Evolutionary conservation across 2,888 invertebrate species (phyloP), one percentile per base, ranked within the genome.

Genomic region (Pseudanteris insignis): DNA sequence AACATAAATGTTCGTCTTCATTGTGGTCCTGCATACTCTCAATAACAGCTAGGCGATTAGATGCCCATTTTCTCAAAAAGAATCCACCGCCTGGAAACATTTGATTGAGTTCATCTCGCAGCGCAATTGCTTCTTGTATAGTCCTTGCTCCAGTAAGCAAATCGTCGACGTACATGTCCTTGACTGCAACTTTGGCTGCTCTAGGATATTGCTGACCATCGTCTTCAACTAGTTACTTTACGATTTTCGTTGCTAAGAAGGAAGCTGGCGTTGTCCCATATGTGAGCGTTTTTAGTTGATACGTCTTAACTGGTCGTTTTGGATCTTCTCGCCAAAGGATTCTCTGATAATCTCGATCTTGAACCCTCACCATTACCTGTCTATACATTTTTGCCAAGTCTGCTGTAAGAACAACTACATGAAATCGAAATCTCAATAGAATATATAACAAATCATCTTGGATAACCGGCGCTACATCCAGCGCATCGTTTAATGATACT

Each of bases 101-200:
- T 5, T 25, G 24, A 2, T n/a, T 21, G 1, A 40, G 1, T 2
- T 48, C 18, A 2, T 37, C 37, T 1, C 15, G 32, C 2, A 40
- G 14, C 0, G 4, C 6, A 8, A 40, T 2, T 1, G 43, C 21
- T 7, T 21, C 13, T 9, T 18, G 1, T n/a, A 13, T 2, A 7
- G 12, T 8, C 1, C 30, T 21, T 1, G 38, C 47, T 7, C 55
- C 55, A 6, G 47, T 47, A 2, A 47, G 10, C 9, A 47, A 29
- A 9, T 55, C 47, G 7, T 43, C 47, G n/a, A 51, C 34, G 13
- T 51, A 51, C 18, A 53, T 29, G 8, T 53, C 37, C 7, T 9
- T 15, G 2, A 8, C 24, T 7, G 43, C 11, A 5, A 25, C 30
- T 3, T 8, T 8, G 1, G 53, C 43, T 33, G 33, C 33, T 6